These are phyloP conservation scores for Ornithorhynchus anatinus DNA, from an alignment of 2,113 vertebrate genomes.

Conservation along the genomic window DNA sequence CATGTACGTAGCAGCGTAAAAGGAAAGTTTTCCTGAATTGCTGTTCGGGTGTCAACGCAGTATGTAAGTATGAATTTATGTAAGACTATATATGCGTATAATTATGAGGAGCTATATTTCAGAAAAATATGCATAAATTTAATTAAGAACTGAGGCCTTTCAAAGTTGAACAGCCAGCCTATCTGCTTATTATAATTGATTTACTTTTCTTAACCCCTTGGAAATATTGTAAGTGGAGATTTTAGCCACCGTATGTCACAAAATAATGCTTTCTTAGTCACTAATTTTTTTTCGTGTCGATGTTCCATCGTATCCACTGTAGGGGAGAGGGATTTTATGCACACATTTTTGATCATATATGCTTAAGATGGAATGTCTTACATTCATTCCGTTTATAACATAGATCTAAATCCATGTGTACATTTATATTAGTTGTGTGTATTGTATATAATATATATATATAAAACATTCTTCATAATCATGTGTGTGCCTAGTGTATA, in stretches of 20 bases:
- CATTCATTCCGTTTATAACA: too few relatives aligned
- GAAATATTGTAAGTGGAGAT: too few relatives aligned
- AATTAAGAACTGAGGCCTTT: neutral
- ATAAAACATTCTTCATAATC: neutral
- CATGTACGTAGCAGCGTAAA: neutral
- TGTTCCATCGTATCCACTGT: too few relatives aligned
- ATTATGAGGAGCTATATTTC: neutral
- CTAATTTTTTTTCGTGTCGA: neutral
- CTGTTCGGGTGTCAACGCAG: neutral
- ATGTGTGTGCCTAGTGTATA: conserved; percentile 30
- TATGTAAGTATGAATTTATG: too few relatives aligned
- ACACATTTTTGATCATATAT: too few relatives aligned
- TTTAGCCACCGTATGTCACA: too few relatives aligned
- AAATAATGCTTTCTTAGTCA: too few relatives aligned
- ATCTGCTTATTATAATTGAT: neutral
- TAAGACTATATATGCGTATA: neutral
- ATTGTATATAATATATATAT: neutral
- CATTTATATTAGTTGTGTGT: neutral
- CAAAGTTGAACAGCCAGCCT: neutral
- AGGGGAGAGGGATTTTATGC: too few relatives aligned
- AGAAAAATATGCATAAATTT: too few relatives aligned
- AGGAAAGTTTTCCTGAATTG: fast-evolving
- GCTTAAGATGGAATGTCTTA: too few relatives aligned
- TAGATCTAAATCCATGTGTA: too few relatives aligned
- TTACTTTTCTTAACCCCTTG: fast-evolving